Conservation (phyloP, 2,888 invertebrate genomes). For the Dexiosoma caninum region DNA sequence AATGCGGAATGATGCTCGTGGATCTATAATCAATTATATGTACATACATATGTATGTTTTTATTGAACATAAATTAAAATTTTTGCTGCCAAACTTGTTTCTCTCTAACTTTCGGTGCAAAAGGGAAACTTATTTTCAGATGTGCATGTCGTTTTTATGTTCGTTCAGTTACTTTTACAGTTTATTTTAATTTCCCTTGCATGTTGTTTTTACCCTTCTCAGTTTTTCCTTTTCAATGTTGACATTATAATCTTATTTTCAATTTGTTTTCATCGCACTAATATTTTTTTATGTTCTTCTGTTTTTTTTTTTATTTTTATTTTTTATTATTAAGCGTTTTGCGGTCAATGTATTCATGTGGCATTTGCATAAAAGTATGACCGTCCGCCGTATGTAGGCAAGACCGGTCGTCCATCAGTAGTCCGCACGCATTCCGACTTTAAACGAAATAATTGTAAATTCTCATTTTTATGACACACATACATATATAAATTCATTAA, state of each 20-base stretch:
- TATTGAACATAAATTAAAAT: no score
- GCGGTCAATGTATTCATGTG: slow-evolving; percentile 63
- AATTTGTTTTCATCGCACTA: slow-evolving; percentile 21
- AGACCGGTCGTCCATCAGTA: slow-evolving; percentile 20
- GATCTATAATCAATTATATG: no score
- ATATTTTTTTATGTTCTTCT: neutral
- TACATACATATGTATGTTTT: no score
- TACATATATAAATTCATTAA: slow-evolving; percentile 43
- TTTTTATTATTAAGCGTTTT: slow-evolving; percentile 2
- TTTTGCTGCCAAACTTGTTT: no score
- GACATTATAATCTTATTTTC: slow-evolving; percentile 26
- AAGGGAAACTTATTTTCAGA: no score
- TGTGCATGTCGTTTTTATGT: no score
- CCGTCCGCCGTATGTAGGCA: slow-evolving; percentile 33
- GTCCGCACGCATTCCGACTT: slow-evolving; percentile 48
- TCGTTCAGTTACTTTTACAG: no score
- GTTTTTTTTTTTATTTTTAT: neutral
- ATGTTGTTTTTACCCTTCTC: neutral
- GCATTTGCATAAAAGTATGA: slow-evolving; percentile 60
- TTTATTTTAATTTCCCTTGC: no score
- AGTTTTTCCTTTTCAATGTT: slow-evolving; percentile 18
- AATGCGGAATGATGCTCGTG: no score
- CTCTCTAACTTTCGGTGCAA: no score
- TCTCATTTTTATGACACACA: slow-evolving; percentile 52
- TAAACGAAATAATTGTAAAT: slow-evolving; percentile 45